Evolutionary conservation across 2,797 vertebrate genomes (phyloP).

Genomic region (Tangara arthus): DNA sequence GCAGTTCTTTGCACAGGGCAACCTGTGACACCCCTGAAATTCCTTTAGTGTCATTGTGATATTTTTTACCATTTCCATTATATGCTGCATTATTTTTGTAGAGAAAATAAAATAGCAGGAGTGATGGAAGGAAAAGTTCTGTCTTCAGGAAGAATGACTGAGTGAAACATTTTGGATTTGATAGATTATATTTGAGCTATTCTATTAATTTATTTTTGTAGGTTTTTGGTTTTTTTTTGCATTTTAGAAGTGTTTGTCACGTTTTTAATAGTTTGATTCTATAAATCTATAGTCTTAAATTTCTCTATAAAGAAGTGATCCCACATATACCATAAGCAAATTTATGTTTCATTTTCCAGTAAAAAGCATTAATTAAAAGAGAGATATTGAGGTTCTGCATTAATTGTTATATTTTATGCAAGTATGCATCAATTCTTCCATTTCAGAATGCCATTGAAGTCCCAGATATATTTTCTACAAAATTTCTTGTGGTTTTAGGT

Average conservation of each 20-base stretch:
- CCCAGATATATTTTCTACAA: background rate
- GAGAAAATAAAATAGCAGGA: background rate
- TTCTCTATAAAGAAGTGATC: background rate
- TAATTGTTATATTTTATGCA: background rate
- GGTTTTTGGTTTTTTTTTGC: background rate
- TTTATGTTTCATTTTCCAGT: background rate
- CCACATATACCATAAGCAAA: background rate
- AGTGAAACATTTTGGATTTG: background rate
- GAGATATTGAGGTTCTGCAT: background rate
- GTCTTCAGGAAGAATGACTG: background rate
- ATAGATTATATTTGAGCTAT: background rate
- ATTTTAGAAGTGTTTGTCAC: background rate
- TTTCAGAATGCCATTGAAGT: background rate
- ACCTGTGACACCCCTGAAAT: background rate
- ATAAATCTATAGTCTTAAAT: background rate
- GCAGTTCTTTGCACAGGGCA: background rate
- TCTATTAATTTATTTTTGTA: background rate
- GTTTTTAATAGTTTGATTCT: background rate
- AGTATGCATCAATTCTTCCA: background rate
- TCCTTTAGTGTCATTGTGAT: background rate
- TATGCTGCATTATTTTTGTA: background rate
- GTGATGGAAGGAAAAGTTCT: background rate
- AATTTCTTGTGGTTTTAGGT: background rate
- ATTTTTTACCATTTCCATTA: background rate
- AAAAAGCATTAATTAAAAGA: background rate